These are phyloP conservation scores for Melanophora roralis DNA, from an alignment of 2,888 invertebrate genomes.

Conservation along the genomic window DNA sequence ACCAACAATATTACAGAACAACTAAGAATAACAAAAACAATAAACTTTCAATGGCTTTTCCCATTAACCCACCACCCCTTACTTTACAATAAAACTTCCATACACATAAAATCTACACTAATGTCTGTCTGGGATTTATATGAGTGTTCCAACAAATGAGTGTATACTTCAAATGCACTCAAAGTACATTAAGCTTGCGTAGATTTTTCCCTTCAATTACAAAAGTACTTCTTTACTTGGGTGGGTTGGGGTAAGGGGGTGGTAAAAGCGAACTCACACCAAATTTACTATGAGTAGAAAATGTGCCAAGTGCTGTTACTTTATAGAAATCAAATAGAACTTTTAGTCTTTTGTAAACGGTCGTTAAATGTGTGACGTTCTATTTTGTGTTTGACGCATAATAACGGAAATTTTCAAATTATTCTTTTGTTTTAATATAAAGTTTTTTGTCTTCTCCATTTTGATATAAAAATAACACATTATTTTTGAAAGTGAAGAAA, in stretches of 20 bases:
- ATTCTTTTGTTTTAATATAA: neutral
- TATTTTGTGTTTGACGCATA: neutral
- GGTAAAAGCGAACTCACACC: neutral
- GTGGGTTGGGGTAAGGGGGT: neutral
- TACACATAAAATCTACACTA: neutral
- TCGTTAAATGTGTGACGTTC: slow-evolving; percentile 49
- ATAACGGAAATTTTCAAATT: slow-evolving; percentile 19
- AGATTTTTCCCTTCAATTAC: slow-evolving; percentile 15
- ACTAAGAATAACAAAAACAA: slow-evolving; percentile 1
- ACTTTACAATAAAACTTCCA: neutral
- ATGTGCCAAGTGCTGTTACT: slow-evolving; percentile 20
- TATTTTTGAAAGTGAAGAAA: neutral
- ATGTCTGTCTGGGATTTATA: neutral
- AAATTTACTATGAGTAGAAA: neutral
- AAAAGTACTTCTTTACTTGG: neutral
- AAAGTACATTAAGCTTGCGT: slow-evolving; percentile 56
- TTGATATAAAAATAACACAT: slow-evolving; percentile 15
- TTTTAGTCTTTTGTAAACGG: slow-evolving; percentile 49
- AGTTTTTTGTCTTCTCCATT: neutral
- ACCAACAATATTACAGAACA: neutral
- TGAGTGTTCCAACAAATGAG: slow-evolving; percentile 22
- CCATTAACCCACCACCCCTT: slow-evolving; percentile 48
- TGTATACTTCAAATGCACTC: slow-evolving; percentile 32
- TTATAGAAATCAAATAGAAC: slow-evolving; percentile 16
- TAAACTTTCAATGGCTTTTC: slow-evolving; percentile 21